Evolutionary conservation across 2,888 invertebrate genomes (phyloP), one percentile per base, ranked within the genome.

Genomic region (Hirtodrosophila trivittata): DNA sequence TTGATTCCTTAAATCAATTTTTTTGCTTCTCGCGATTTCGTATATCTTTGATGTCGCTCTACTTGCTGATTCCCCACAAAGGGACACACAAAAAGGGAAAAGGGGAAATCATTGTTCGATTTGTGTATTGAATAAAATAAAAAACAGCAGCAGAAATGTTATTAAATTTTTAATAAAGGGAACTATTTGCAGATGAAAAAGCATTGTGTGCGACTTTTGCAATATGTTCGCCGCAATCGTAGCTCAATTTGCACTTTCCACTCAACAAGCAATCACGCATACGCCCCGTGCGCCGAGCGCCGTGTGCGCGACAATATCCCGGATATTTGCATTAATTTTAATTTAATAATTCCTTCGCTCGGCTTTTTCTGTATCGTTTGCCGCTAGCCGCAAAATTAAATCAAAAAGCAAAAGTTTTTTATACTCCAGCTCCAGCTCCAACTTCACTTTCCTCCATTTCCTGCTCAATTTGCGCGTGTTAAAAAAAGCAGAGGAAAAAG

Each of bases 241-340:
- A n/a, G 18, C 18, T 38, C 10, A 21, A 21, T 33, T 12, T 39
- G 16, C 35, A 28, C 12, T 41, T 25, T 13, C 1, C 32, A 49
- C 16, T 37, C 21, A 0, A n/a, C 7, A 1, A 12, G 25, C 21
- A 33, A 38, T 9, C 25, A 7, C 12, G 30, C 42, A 42, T 26
- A 51, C 14, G 35, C 18, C 28, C 10, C 9, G 14, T 59, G 59
- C n/a, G n/a, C n/a, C n/a, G n/a, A n/a, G n/a, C n/a, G n/a, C n/a
- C n/a, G n/a, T n/a, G n/a, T n/a, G n/a, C 33, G 18, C 35, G 25
- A 56, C 50, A 56, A 74, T 65, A 57, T 55, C 50, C 43, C 56
- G 30, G 58, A 60, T 56, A 54, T 58, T 56, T 68, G 69, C 75
- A 81, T 81, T 74, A 69, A 84, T 66, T 75, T 64, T 41, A 69